Conservation (phyloP, 2,888 invertebrate species). For the Allolobophora icterica region DNA sequence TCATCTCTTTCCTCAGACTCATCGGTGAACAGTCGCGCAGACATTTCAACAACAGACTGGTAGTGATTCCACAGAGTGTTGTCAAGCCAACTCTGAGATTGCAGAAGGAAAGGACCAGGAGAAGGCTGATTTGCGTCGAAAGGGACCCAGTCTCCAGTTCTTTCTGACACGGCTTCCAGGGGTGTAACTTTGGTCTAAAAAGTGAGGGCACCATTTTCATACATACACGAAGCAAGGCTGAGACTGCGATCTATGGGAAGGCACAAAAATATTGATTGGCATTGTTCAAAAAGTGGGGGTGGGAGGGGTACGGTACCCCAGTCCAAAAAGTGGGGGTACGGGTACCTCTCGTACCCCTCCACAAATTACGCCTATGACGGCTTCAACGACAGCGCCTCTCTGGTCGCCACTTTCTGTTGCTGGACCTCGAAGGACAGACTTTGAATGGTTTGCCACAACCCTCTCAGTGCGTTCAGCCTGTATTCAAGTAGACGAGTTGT, state of each 20-base stretch:
- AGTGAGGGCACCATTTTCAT: too few relatives aligned
- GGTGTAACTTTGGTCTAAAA: too few relatives aligned
- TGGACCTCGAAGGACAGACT: slow-evolving; percentile 57
- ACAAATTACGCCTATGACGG: too few relatives aligned
- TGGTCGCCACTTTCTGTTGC: slow-evolving; percentile 54
- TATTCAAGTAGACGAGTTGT: slow-evolving; percentile 62
- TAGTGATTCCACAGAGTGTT: slow-evolving; percentile 61
- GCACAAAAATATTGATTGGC: too few relatives aligned
- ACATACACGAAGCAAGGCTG: too few relatives aligned
- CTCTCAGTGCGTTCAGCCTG: slow-evolving; percentile 61
- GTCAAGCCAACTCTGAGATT: slow-evolving; percentile 63
- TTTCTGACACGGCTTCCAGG: slow-evolving; percentile 61
- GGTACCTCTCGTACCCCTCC: too few relatives aligned
- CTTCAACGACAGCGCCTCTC: slow-evolving; percentile 59
- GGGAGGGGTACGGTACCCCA: too few relatives aligned
- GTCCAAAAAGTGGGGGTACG: too few relatives aligned
- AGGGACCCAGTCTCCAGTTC: slow-evolving; percentile 62
- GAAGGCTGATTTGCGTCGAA: slow-evolving; percentile 62
- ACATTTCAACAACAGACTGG: slow-evolving; percentile 60
- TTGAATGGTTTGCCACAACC: slow-evolving; percentile 61
- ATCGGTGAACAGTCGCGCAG: slow-evolving; percentile 61
- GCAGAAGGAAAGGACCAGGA: slow-evolving; percentile 62
- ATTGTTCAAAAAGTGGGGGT: too few relatives aligned
- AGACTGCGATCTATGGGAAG: too few relatives aligned
- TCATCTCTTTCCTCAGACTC: slow-evolving; percentile 62